Evolutionary conservation across 2,797 vertebrate species (phyloP).

Genomic region (Sparus aurata): DNA sequence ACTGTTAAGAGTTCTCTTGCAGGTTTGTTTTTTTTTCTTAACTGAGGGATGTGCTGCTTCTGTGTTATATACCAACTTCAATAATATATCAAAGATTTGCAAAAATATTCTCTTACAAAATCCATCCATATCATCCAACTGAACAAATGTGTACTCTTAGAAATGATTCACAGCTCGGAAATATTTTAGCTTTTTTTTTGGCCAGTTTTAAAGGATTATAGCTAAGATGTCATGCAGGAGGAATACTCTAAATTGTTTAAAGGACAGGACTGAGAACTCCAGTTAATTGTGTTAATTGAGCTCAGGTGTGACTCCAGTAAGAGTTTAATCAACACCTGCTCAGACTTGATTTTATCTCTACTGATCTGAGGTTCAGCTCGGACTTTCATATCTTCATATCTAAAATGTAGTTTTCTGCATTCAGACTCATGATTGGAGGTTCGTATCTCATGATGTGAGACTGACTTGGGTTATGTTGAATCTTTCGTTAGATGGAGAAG

Average conservation of each 20-base stretch:
- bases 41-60: neutral
- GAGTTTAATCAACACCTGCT: neutral
- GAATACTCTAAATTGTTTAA: neutral
- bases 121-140: neutral
- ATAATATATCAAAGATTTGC: neutral
- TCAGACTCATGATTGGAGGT: neutral
- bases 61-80: neutral
- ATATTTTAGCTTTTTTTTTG: neutral
- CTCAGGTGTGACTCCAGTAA: neutral
- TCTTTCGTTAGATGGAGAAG: conserved; percentile 2
- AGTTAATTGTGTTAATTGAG: neutral
- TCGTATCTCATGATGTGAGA: conserved; percentile 6
- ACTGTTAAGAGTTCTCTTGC: neutral
- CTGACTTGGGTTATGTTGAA: conserved; percentile 13
- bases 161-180: neutral
- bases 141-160: neutral
- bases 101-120: neutral
- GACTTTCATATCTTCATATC: too few species aligned
- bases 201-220: neutral
- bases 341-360: neutral
- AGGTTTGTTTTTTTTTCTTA: neutral
- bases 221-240: neutral
- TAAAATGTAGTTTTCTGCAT: neutral
- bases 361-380: neutral
- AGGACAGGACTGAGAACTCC: neutral